Evolutionary conservation across 2,888 invertebrate species (phyloP).

Genomic region (Drosophila barbarae): DNA sequence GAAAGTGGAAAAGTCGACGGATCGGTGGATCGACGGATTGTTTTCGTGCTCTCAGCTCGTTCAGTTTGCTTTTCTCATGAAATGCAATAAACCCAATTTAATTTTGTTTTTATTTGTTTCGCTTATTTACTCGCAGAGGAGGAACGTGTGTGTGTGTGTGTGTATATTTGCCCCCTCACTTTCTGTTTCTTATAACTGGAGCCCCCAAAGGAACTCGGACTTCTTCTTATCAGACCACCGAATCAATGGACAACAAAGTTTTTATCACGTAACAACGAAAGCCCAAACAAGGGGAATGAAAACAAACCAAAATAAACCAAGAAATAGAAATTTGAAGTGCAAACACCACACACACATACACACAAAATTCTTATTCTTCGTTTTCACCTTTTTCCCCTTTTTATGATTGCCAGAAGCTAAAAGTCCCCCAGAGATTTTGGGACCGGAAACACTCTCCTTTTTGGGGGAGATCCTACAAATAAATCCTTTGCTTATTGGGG

Average conservation of each 20-base stretch:
- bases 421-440: not conserved
- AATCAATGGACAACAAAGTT: conserved; percentile 56
- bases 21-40: conserved; percentile 2
- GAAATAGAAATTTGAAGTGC: conserved; percentile 30
- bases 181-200: not conserved
- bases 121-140: conserved; percentile 62
- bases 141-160: conserved; percentile 30
- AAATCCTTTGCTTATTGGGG: not conserved
- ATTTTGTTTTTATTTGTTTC: conserved; percentile 67
- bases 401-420: conserved; percentile 6
- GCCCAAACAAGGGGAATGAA: conserved; percentile 35
- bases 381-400: not conserved
- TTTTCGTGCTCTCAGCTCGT: conserved; percentile 20
- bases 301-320: conserved; percentile 9
- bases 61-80: conserved; percentile 68
- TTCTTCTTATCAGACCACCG: conserved; percentile 60
- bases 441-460: conserved; percentile 3
- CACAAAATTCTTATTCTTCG: not conserved
- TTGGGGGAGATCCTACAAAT: conserved; percentile 2
- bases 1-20: conserved; percentile 7
- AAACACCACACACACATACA: conserved; percentile 6
- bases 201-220: conserved; percentile 16
- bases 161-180: not conserved
- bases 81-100: conserved; percentile 72
- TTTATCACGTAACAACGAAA: conserved; percentile 56